phyloP scores from a whole-genome alignment of 2,888 invertebrate genomes.

The Piscicola geometra region DNA sequence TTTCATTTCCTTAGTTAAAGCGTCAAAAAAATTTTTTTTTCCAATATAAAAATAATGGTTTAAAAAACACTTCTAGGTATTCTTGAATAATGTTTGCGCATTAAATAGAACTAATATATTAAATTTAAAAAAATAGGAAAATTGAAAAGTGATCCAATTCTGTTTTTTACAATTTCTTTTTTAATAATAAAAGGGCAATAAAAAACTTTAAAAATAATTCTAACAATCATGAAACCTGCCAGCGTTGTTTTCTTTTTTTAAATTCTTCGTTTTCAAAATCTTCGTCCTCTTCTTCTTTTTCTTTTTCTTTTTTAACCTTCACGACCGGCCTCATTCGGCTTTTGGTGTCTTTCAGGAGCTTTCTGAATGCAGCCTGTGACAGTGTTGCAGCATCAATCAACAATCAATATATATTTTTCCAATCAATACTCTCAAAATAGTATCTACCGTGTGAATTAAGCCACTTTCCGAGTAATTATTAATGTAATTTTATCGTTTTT shows the following conservation, averaged over 20 bases:
- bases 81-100: too few species aligned
- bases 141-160: not conserved
- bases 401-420: not conserved
- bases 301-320: slow-evolving; percentile 22
- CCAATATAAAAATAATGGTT: too few species aligned
- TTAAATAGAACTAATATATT: too few species aligned
- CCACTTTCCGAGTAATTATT: too few species aligned
- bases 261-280: slow-evolving; percentile 42
- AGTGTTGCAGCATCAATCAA: not conserved
- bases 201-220: too few species aligned
- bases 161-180: not conserved
- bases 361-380: slow-evolving; percentile 44
- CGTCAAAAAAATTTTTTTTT: too few species aligned
- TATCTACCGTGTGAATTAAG: too few species aligned
- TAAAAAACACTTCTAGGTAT: too few species aligned
- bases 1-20: too few species aligned
- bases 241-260: slow-evolving; percentile 43
- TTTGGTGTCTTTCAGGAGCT: slow-evolving; percentile 44
- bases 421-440: too few species aligned
- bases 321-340: slow-evolving; percentile 38
- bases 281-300: slow-evolving; percentile 30
- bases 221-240: slow-evolving; percentile 40
- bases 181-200: not conserved
- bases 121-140: too few species aligned
- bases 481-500: too few species aligned